Evolutionary conservation across 2,888 invertebrate species (phyloP).

Genomic region (Arrhopalites spinosus): DNA sequence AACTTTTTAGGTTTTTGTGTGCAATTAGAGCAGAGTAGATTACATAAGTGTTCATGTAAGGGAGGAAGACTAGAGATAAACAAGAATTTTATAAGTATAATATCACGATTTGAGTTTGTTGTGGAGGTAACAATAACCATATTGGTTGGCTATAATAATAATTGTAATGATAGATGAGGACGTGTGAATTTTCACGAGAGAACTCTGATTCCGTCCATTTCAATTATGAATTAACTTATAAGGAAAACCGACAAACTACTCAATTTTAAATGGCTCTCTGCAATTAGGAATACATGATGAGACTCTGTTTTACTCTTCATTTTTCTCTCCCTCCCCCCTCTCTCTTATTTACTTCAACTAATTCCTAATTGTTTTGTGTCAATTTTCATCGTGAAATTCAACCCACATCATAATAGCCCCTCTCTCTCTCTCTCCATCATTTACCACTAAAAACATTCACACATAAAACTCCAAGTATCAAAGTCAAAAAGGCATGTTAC

Average conservation of each 20-base stretch:
- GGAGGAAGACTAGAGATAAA: too few species aligned
- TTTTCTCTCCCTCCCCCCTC: neutral
- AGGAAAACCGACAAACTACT: conserved; percentile 16
- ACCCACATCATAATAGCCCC: conserved; percentile 7
- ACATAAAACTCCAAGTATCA: neutral
- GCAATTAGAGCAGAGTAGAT: too few species aligned
- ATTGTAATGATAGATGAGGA: conserved; percentile 31
- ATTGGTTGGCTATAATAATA: conserved; percentile 25
- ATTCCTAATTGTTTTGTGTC: conserved; percentile 5
- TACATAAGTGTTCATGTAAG: too few species aligned
- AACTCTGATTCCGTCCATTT: conserved; percentile 18
- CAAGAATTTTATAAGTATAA: too few species aligned
- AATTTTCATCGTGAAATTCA: conserved; percentile 17
- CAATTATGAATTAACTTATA: conserved; percentile 34
- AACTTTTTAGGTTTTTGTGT: too few species aligned
- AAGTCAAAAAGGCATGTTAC: neutral
- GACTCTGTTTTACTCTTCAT: neutral
- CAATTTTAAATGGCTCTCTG: conserved; percentile 14
- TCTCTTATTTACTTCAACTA: conserved; percentile 1
- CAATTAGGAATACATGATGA: conserved; percentile 7
- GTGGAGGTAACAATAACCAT: conserved; percentile 9
- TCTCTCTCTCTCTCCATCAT: neutral
- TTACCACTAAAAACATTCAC: neutral
- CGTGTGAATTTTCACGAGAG: conserved; percentile 40
- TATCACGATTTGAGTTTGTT: too few species aligned